Conservation (phyloP, 2,797 vertebrate species). For the Pseudochirops corinnae region DNA sequence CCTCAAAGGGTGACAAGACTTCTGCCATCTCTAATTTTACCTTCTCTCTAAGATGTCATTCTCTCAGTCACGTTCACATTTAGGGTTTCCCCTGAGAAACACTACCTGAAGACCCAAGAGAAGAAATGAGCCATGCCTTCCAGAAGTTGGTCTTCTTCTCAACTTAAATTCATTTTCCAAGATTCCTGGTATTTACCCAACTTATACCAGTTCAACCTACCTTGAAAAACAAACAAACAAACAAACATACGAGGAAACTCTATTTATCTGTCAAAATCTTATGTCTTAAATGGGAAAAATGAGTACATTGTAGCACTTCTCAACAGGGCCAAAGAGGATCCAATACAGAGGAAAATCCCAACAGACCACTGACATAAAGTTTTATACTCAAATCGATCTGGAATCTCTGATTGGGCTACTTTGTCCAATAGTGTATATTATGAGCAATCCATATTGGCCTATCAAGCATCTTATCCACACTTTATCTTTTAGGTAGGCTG, state of each 20-base stretch:
- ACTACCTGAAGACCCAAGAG: not conserved
- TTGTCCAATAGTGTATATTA: not conserved
- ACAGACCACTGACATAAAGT: not conserved
- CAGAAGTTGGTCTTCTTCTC: not conserved
- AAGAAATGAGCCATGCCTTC: not conserved
- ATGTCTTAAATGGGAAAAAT: not conserved
- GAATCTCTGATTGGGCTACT: not conserved
- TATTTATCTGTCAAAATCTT: not conserved
- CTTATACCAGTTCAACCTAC: not conserved
- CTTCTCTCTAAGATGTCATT: too few species aligned
- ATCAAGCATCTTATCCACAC: not conserved
- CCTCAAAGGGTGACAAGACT: too few species aligned
- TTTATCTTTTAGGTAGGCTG: not conserved
- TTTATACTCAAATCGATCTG: not conserved
- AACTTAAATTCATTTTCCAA: not conserved
- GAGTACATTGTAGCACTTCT: not conserved
- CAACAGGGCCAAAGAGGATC: not conserved
- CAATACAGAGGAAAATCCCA: constrained; percentile 20
- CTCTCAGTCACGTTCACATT: not conserved
- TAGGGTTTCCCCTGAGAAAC: not conserved
- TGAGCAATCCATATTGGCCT: not conserved
- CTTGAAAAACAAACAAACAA: not conserved
- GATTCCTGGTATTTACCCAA: not conserved
- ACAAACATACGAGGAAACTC: not conserved
- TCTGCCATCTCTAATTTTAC: too few species aligned